Base-by-base conservation (phyloP, 2,113 vertebrate genomes). In the Malurus melanocephalus region DNA sequence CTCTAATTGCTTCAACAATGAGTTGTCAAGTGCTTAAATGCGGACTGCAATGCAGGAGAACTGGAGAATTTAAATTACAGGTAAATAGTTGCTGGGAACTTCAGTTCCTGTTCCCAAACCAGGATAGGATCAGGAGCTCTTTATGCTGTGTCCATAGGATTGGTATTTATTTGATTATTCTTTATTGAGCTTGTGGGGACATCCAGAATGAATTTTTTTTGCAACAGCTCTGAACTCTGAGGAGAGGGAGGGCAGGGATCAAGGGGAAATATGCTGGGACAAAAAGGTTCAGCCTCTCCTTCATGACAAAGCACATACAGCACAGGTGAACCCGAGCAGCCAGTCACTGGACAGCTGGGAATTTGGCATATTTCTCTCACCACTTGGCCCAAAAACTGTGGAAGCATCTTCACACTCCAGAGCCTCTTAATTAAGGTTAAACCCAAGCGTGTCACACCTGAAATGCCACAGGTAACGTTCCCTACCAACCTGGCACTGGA, bases 1-100 rank as follows among this genome's bases (percentile, higher is more conserved):
- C 59, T 94, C 7, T 88, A 59, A 88, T 79, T 92, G 64, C 79
- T 85, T 80, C 56, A 95, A 71, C 55, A 85, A 52, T 62, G 81
- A 77, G 43, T 42, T 93, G 75, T 62, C 71, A 68, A 73, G 52
- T 64, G 59, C 71, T 52, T 53, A 57, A 57, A 59, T 26, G 28
- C 78, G 68, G 71, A 26, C 55, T 85, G 78, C 66, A 56, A 77
- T 49, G 38, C 57, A 78, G 74, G 49, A 84, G 65, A 77, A 69
- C 80, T 20, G 59, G 53, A 78, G 60, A 60, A 77, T 80, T 66
- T 72, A 60, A 91, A 69, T 92, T 59, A 80, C 48, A 77, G 75
- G 52, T 73, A 75, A 69, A 71, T 13, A 66, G 28, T 57, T 66
- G 27, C 40, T 45, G 69, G 83, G 57, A 90, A 45, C 28, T 84